Conservation (phyloP, 2,888 invertebrate species). For the Harmothoe impar region DNA sequence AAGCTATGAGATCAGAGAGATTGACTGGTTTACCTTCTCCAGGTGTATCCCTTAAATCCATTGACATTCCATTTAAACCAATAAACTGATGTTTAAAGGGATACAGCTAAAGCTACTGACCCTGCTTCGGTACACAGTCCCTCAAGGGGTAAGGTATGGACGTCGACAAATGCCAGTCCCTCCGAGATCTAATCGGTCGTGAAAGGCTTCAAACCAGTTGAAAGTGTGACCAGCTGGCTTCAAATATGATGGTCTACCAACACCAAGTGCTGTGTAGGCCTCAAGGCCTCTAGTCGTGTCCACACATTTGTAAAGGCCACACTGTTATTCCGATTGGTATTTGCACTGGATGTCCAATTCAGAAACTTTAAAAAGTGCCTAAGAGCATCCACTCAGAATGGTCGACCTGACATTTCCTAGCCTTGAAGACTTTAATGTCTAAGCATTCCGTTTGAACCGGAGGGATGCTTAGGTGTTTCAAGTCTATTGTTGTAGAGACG, state of each 20-base stretch:
- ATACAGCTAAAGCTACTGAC: too few species aligned
- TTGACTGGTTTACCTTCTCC: too few species aligned
- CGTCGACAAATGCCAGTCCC: neutral
- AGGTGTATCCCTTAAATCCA: too few species aligned
- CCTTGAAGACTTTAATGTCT: neutral
- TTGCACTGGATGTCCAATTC: neutral
- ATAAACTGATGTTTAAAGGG: too few species aligned
- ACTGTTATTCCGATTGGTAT: neutral
- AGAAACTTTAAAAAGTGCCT: neutral
- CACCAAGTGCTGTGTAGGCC: neutral
- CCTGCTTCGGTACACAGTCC: too few species aligned
- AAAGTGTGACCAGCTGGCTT: neutral
- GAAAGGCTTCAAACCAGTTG: neutral
- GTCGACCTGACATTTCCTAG: neutral
- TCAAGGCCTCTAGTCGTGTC: neutral
- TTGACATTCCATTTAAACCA: too few species aligned
- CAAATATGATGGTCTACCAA: neutral
- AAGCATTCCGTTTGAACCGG: neutral
- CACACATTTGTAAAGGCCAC: neutral
- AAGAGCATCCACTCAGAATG: neutral
- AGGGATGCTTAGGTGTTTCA: neutral
- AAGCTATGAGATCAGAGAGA: too few species aligned
- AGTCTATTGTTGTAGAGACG: neutral
- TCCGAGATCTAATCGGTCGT: neutral
- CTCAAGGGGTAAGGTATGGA: too few species aligned